A percentile compares a stretch with the other conserved stretches of the same genome.
These are phyloP conservation scores for Drosophila hydei DNA, from an alignment of 1,140 invertebrate species.

Conservation along the genomic window DNA sequence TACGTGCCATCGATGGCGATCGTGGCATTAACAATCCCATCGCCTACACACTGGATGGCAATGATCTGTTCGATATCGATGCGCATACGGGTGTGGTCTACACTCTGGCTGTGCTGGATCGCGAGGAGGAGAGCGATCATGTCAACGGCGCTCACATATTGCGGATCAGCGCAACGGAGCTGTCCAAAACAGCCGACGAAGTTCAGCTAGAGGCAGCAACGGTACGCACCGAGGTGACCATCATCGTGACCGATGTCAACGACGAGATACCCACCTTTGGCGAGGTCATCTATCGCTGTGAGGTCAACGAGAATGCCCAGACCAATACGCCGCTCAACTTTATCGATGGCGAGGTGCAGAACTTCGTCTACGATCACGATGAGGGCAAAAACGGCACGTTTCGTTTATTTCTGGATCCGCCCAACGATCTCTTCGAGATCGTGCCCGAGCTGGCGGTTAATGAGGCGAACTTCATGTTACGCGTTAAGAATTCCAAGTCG, in stretches of 20 bases:
- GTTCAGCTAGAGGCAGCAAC: constrained; percentile 87
- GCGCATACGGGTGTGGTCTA: constrained; percentile 91
- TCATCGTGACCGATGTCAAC: constrained; percentile 97
- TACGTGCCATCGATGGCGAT: constrained; percentile 96
- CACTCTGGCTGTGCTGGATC: constrained; percentile 90
- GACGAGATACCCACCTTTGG: constrained; percentile 95
- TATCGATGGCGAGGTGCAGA: constrained; percentile 90
- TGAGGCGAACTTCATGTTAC: constrained; percentile 95
- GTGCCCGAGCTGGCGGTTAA: constrained; percentile 95
- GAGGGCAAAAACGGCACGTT: constrained; percentile 97
- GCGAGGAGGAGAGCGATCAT: constrained; percentile 91
- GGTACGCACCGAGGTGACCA: constrained; percentile 94
- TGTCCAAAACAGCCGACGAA: constrained; percentile 89
- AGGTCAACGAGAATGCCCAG: constrained; percentile 96
- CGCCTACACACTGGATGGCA: constrained; percentile 90
- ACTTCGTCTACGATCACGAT: constrained; percentile 96
- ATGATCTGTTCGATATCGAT: constrained; percentile 91
- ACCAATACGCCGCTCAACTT: constrained; percentile 95
- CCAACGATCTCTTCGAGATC: constrained; percentile 94
- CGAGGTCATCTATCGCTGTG: constrained; percentile 91
- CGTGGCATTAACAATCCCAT: constrained; percentile 95
- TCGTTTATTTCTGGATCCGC: constrained; percentile 91
- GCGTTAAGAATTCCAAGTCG: constrained; percentile 92
- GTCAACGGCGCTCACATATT: constrained; percentile 94
- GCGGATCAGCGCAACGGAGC: constrained; percentile 89